Evolutionary conservation across 2,113 vertebrate genomes (phyloP).

Genomic region (Xenopus tropicalis): UCB_Xtro_10.0 CM004451.2:11978001-11978500

Average conservation of each 20-base stretch:
- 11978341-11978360: neutral
- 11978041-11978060: no score
- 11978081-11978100: no score
- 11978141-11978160: no score
- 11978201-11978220: no score
- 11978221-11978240: neutral
- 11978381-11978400: neutral
- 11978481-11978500: constrained; percentile 19
- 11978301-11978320: neutral
- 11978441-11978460: neutral
- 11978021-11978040: no score
- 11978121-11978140: no score
- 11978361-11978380: neutral
- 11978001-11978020: no score
- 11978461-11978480: constrained; percentile 10
- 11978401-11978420: no score
- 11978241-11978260: neutral
- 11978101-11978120: no score
- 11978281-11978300: neutral
- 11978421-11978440: neutral
- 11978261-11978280: neutral
- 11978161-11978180: no score
- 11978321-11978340: constrained; percentile 18
- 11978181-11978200: no score
- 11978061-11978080: no score